Conservation (phyloP, 2,797 vertebrate species). For the Xerus rutilus region DNA sequence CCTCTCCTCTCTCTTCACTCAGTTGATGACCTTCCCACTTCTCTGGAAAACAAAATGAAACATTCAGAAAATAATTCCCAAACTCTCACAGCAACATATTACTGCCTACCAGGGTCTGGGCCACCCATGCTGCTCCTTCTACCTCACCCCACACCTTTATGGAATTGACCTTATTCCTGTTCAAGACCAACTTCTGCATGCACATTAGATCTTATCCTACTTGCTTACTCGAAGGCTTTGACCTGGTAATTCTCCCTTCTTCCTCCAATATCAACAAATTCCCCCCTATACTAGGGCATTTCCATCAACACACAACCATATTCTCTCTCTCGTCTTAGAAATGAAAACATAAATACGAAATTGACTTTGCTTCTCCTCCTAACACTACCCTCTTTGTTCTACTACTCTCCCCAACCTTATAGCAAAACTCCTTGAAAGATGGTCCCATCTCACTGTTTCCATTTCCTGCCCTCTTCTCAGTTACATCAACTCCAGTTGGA, state of each 20-base stretch:
- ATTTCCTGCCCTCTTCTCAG: neutral
- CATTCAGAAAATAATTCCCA: neutral
- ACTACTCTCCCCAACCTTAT: neutral
- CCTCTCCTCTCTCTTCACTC: neutral
- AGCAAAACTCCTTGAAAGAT: neutral
- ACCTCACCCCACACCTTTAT: neutral
- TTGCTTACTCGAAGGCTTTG: neutral
- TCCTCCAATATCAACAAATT: neutral
- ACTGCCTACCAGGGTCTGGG: neutral
- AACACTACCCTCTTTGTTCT: neutral
- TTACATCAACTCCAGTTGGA: neutral
- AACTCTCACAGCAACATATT: neutral
- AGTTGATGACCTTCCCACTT: neutral
- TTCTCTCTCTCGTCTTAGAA: constrained; percentile 10
- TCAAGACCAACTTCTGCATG: neutral
- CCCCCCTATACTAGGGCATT: neutral
- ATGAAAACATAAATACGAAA: neutral
- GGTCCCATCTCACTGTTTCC: neutral
- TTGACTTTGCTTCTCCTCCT: neutral
- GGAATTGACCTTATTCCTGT: neutral
- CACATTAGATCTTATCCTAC: neutral
- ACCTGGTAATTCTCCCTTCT: neutral
- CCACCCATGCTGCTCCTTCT: no score
- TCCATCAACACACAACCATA: neutral
- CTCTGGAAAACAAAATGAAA: neutral